Evolutionary conservation across 2,888 invertebrate genomes (phyloP), one percentile per base, ranked within the genome.

Genomic region (Neoascia interrupta): DNA sequence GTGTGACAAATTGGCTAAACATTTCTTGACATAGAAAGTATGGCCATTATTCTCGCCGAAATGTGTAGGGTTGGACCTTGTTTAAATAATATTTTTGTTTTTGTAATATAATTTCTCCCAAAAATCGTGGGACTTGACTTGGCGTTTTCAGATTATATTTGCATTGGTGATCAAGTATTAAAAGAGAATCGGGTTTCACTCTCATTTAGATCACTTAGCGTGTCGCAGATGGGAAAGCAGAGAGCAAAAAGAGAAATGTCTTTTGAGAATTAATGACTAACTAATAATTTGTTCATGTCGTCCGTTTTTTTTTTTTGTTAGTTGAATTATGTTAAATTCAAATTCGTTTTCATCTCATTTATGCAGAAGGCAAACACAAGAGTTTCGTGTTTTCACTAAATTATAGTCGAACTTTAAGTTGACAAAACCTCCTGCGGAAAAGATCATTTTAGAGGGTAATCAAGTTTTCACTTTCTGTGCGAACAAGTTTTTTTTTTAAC

Each of bases 221-320:
- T 3, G 18, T 31, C 31, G 41, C n/a, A 11, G 23, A 45, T 41
- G 43, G 18, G 34, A 41, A 54, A 43, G 47, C 21, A 34, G 23
- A 37, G 45, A 56, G 23, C 21, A 47, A 70, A 58, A 76, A 76
- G 75, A 51, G 69, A 75, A 75, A 75, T 63, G 69, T 2, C 10
- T 61, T 28, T 16, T 16, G 49, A 54, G 26, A 15, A 39, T 31
- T 23, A 26, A 58, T 47, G 51, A 26, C 23, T 39, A 23, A 26
- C 39, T 68, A 68, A 37, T 41, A 34, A 49, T 36, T 49, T 21
- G 13, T 18, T 63, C 34, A 63, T 11, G 34, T n/a, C 10, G 1
- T 36, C 45, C 19, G 31, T 41, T n/a, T 34, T 8, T 2, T 31
- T 34, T 43, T 26, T 15, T 51, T 63, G 11, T 28, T 61, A 6